Percentiles rank a stretch among this genome's conserved stretches.
phyloP scores from a whole-genome alignment of 2,797 vertebrate genomes.

The Amazona finschi region DNA sequence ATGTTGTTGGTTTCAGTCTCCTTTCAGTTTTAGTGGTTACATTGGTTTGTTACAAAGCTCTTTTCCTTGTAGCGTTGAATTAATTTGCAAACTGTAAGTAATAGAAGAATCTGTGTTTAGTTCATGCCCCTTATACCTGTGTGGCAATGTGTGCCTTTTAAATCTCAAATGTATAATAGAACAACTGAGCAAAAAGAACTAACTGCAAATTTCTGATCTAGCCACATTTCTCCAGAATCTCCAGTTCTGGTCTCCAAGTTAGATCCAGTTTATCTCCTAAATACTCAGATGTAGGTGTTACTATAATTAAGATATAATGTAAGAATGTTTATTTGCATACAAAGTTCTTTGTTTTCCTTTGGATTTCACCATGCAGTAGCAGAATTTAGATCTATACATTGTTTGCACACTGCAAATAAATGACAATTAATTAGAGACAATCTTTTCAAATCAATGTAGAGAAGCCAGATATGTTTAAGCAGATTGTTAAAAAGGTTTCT shows the following conservation, averaged over 20 bases:
- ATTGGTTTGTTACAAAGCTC: not conserved
- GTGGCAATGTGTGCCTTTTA: not conserved
- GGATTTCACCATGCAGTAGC: not conserved
- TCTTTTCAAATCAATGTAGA: not conserved
- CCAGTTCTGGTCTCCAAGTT: not conserved
- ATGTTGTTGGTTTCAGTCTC: conserved; percentile 17
- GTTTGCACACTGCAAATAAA: not conserved
- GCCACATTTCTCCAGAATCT: not conserved
- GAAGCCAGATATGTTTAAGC: not conserved
- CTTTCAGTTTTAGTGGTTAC: conserved; percentile 51
- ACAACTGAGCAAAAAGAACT: not conserved
- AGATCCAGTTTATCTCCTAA: not conserved
- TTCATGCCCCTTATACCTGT: not conserved
- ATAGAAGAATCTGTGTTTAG: not conserved
- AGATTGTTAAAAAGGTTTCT: not conserved
- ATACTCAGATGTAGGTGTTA: not conserved
- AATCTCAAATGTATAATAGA: not conserved
- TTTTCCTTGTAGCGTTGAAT: not conserved
- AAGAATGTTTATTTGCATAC: not conserved
- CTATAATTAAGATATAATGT: not conserved
- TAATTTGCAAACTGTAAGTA: not conserved
- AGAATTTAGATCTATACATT: not conserved
- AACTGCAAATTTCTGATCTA: not conserved
- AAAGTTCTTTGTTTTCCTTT: not conserved
- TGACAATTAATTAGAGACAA: not conserved